These are phyloP conservation scores for Hippoglossus hippoglossus DNA, from an alignment of 2,797 vertebrate genomes.

Conservation along the genomic window DNA sequence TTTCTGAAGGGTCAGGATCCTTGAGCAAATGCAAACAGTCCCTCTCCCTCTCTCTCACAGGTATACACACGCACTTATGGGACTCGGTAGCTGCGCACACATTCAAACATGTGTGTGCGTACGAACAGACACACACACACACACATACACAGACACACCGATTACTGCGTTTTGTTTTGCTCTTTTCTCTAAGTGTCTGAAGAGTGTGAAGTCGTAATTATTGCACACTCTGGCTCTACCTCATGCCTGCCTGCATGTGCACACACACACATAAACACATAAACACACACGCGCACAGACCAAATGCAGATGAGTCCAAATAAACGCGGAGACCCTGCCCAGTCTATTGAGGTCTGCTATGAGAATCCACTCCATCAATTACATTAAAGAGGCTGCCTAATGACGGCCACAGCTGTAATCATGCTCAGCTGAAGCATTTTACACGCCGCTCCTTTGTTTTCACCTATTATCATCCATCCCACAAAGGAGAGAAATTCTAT, in stretches of 20 bases:
- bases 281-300: constrained; percentile 52
- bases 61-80: constrained; percentile 33
- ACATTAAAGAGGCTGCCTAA: constrained; percentile 99
- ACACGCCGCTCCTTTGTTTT: constrained; percentile 81
- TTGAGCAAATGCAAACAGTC: constrained; percentile 83
- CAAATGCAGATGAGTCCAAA: constrained; percentile 89
- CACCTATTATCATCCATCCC: constrained; percentile 79
- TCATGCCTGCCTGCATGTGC: constrained; percentile 56
- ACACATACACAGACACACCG: constrained; percentile 89
- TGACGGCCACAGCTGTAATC: constrained; percentile 98
- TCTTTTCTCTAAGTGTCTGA: constrained; percentile 86
- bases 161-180: constrained; percentile 91
- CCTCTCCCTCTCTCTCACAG: constrained; percentile 43
- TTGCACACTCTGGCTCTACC: constrained; percentile 87
- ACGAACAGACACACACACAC: constrained; percentile 85
- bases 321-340: constrained; percentile 96
- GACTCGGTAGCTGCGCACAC: constrained; percentile 48
- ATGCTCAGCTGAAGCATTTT: constrained; percentile 88
- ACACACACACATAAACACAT: constrained; percentile 57
- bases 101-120: constrained; percentile 20
- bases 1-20: constrained; percentile 86
- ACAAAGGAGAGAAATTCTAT: constrained; percentile 75
- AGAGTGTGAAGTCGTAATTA: constrained; percentile 99
- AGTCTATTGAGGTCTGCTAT: constrained; percentile 98
- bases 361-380: constrained; percentile 99